phyloP scores from a whole-genome alignment of 1,140 invertebrate genomes.

The Liolophura sinensis region DNA sequence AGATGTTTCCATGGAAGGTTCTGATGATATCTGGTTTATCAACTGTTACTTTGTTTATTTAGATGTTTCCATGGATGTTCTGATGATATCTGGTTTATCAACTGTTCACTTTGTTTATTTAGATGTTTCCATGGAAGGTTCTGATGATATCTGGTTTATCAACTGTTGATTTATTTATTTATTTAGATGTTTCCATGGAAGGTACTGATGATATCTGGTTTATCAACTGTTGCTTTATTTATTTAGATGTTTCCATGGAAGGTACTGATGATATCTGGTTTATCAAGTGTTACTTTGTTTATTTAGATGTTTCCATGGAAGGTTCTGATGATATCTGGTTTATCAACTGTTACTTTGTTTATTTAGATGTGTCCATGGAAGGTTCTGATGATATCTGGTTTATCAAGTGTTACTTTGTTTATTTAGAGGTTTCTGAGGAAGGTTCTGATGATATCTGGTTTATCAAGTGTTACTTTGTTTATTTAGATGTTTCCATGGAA shows the following conservation, averaged over 20 bases:
- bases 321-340: conserved; percentile 75
- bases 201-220: conserved; percentile 75
- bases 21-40: conserved; percentile 76
- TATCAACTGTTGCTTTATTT: conserved; percentile 85
- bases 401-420: conserved; percentile 85
- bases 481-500: conserved; percentile 57
- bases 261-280: conserved; percentile 75
- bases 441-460: conserved; percentile 75
- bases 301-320: conserved; percentile 57
- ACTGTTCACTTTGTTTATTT: conserved; percentile 75
- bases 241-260: conserved; percentile 57
- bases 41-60: conserved; percentile 79
- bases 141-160: conserved; percentile 76
- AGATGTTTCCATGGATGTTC: conserved; percentile 62
- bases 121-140: conserved; percentile 62
- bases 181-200: conserved; percentile 57
- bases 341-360: conserved; percentile 85
- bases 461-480: conserved; percentile 85
- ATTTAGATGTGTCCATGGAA: conserved; percentile 57
- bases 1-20: conserved; percentile 62
- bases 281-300: conserved; percentile 85
- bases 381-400: conserved; percentile 75
- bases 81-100: conserved; percentile 77
- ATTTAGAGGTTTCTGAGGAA: conserved; percentile 57
- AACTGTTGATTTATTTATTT: no score